Conservation (phyloP, 2,113 vertebrate genomes). For the Hiodon tergisus region DNA sequence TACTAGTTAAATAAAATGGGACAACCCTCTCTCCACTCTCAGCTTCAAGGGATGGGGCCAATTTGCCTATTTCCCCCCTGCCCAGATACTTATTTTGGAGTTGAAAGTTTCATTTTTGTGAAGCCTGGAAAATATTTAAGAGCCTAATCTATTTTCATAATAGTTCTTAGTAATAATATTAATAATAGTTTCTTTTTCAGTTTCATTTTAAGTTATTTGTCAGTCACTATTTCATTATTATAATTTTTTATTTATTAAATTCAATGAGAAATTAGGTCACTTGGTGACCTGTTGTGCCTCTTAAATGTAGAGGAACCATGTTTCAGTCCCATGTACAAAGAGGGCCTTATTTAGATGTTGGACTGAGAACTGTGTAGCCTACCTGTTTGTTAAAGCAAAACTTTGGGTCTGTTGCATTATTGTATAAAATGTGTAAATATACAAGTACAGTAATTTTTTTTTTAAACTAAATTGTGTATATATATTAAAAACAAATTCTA, state of each 20-base stretch:
- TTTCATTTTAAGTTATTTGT: slow-evolving; percentile 57
- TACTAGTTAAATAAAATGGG: neutral
- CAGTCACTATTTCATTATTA: slow-evolving; percentile 58
- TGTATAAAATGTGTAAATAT: slow-evolving; percentile 57
- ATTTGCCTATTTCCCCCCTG: neutral
- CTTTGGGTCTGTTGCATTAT: slow-evolving; percentile 52
- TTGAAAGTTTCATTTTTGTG: slow-evolving; percentile 25
- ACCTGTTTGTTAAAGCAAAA: slow-evolving; percentile 60
- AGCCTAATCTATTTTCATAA: slow-evolving; percentile 49
- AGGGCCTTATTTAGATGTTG: slow-evolving; percentile 55
- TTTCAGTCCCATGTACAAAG: slow-evolving; percentile 31
- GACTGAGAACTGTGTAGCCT: slow-evolving; percentile 59
- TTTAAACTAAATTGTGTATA: slow-evolving; percentile 57
- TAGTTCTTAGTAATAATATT: too few relatives aligned
- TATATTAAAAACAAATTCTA: slow-evolving; percentile 59
- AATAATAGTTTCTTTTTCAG: neutral
- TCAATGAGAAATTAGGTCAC: slow-evolving; percentile 58
- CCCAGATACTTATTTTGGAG: neutral
- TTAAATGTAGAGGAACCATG: slow-evolving; percentile 53
- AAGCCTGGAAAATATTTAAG: slow-evolving; percentile 61
- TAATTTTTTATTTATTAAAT: slow-evolving; percentile 58
- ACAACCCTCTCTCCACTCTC: slow-evolving; percentile 31
- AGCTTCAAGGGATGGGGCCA: slow-evolving; percentile 17
- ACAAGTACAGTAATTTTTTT: slow-evolving; percentile 54
- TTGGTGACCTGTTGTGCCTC: slow-evolving; percentile 64